These are phyloP conservation scores for Lasioglossum leucozonium DNA, from an alignment of 2,888 invertebrate genomes.

Conservation along the genomic window DNA sequence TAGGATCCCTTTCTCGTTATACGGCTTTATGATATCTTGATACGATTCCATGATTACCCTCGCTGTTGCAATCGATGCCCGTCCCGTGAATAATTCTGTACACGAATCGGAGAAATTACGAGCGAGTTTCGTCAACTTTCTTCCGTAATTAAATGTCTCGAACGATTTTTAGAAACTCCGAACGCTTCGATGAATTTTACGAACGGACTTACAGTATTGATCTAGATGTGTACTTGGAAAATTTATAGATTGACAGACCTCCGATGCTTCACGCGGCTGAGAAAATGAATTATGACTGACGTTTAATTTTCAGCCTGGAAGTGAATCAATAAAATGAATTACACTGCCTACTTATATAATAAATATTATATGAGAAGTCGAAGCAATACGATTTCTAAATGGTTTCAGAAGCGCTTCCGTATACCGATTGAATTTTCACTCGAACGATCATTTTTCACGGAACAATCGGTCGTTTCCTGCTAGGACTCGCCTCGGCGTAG, in stretches of 20 bases:
- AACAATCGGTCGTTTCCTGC: not conserved
- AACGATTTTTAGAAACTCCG: not conserved
- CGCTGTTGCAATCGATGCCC: not conserved
- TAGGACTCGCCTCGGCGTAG: no score
- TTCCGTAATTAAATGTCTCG: not conserved
- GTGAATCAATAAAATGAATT: not conserved
- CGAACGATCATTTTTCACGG: not conserved
- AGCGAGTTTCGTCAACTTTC: not conserved
- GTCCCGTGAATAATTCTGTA: not conserved
- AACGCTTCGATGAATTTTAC: not conserved
- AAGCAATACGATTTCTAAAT: not conserved
- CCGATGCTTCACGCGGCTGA: not conserved
- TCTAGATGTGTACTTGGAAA: not conserved
- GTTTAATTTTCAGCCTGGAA: not conserved
- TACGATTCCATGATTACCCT: not conserved
- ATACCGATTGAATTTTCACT: not conserved
- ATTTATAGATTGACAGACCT: not conserved
- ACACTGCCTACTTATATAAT: not conserved
- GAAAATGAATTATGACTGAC: not conserved
- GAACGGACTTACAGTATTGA: not conserved
- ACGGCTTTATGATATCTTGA: not conserved
- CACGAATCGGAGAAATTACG: not conserved
- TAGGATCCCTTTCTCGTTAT: not conserved
- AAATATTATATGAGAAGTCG: not conserved
- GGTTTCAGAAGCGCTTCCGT: not conserved